Evolutionary conservation across 2,888 invertebrate species (phyloP), one percentile per base, ranked within the genome.

Genomic region (Microdon myrmicae): DNA sequence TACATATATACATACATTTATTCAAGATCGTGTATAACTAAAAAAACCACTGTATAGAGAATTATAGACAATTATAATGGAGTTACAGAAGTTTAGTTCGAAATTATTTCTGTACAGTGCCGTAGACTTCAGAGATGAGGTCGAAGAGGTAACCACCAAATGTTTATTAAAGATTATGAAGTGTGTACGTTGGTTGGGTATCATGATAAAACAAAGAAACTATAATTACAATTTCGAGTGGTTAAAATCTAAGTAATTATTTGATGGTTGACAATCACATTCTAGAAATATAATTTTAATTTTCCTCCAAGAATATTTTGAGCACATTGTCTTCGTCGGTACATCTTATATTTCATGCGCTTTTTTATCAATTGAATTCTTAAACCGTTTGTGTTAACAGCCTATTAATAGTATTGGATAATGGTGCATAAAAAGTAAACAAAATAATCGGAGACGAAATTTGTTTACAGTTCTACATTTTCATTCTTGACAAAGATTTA

Each of bases 71-170:
- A 39, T 20, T 28, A 16, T 22, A 48, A 53, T 67, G 67, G 60
- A 67, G 7, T 44, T 20, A 16, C 44, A 34, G 23, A 67, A 60
- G 26, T 7, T 60, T n/a, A 32, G 7, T 23, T 47, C 55, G 4
- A 90, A 88, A 83, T 84, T 92, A 82, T 90, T 92, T 83, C 83
- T 87, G 83, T 88, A 88, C 80, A 87, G 89, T 78, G 85, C 87
- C 78, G 88, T 92, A 81, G 92, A 92, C 85, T 88, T 87, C 84
- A 90, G 89, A 87, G 92, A 92, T 84, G 92, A 93, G 81, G 85
- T 90, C 80, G 92, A 92, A 81, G 92, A 92, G 91, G 92, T 92
- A 88, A 85, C 61, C 41, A 17, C 7, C 13, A 13, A 13, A 43
- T 39, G 43, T 59, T 13, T 9, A 8, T 28, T 20, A 17, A 14